Conservation (phyloP, 1,140 invertebrate species). For the Andrena cerasifolii region DNA sequence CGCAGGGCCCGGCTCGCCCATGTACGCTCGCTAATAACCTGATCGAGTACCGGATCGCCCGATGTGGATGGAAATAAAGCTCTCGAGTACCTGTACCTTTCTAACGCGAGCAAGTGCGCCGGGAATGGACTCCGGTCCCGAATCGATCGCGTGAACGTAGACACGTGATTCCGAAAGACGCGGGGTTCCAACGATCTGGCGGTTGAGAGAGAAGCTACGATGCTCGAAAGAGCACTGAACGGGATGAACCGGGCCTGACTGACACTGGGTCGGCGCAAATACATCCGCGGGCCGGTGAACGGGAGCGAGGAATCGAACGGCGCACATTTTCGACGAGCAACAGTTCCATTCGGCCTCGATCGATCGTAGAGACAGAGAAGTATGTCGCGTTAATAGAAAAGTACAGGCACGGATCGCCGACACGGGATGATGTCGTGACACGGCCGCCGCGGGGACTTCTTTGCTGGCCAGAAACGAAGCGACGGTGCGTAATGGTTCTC, state of each 20-base stretch:
- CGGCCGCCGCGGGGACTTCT: too few species aligned
- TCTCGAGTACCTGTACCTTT: not conserved
- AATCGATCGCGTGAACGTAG: not conserved
- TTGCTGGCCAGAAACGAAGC: too few species aligned
- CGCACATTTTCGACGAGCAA: slow-evolving; percentile 11
- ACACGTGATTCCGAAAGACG: slow-evolving; percentile 10
- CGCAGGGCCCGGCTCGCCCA: not conserved
- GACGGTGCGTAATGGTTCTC: not conserved
- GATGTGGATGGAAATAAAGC: not conserved
- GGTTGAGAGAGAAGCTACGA: not conserved
- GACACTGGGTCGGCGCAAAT: slow-evolving; percentile 33
- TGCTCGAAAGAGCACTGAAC: slow-evolving; percentile 18
- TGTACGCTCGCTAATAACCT: not conserved
- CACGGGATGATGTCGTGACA: too few species aligned
- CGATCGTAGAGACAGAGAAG: slow-evolving; percentile 9
- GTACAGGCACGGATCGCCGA: not conserved
- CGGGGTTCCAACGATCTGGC: slow-evolving; percentile 7
- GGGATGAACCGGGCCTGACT: slow-evolving; percentile 33
- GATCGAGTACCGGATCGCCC: not conserved
- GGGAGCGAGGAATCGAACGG: slow-evolving; percentile 16
- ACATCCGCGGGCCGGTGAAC: slow-evolving; percentile 3
- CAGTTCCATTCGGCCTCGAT: not conserved
- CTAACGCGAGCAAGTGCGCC: not conserved
- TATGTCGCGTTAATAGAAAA: slow-evolving; percentile 13
- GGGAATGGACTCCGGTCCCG: not conserved